A percentile compares a stretch with the other conserved stretches of the same genome.
phyloP scores from a whole-genome alignment of 2,888 invertebrate genomes.

The Antitype chi region DNA sequence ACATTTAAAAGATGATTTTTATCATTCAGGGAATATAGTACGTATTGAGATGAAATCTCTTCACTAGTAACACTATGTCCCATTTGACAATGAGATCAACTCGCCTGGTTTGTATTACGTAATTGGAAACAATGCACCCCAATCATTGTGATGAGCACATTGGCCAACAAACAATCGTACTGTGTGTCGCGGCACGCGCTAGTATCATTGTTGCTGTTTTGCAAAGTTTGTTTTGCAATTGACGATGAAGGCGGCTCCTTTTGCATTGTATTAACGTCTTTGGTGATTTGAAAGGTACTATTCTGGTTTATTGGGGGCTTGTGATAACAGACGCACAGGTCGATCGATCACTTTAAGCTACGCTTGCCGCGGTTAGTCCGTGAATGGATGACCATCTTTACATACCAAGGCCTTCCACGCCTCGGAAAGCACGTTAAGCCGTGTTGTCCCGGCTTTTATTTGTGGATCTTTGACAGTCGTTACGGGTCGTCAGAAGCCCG shows the following conservation, averaged over 20 bases:
- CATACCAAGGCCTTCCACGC: too few species aligned
- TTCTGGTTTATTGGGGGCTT: not conserved
- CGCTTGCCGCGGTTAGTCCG: too few species aligned
- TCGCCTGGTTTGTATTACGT: slow-evolving; percentile 32
- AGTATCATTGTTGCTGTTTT: slow-evolving; percentile 48
- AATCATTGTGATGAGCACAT: slow-evolving; percentile 60
- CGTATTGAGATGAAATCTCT: slow-evolving; percentile 9
- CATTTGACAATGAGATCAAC: slow-evolving; percentile 24
- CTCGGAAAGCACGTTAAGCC: too few species aligned
- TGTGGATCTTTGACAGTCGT: too few species aligned
- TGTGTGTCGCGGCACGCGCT: slow-evolving; percentile 46
- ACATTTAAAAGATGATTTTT: not conserved
- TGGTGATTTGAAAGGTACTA: not conserved
- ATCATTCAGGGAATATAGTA: not conserved
- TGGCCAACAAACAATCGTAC: slow-evolving; percentile 55
- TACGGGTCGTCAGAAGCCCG: too few species aligned
- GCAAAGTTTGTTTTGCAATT: slow-evolving; percentile 46
- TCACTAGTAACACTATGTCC: slow-evolving; percentile 26
- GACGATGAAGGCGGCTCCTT: not conserved
- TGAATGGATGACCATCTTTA: too few species aligned
- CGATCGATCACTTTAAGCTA: too few species aligned
- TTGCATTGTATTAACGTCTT: slow-evolving; percentile 8
- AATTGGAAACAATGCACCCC: slow-evolving; percentile 56
- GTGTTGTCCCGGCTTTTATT: too few species aligned
- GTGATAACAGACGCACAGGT: too few species aligned